Conservation (phyloP, 2,797 vertebrate genomes). For the Aselliscus stoliczkanus region DNA sequence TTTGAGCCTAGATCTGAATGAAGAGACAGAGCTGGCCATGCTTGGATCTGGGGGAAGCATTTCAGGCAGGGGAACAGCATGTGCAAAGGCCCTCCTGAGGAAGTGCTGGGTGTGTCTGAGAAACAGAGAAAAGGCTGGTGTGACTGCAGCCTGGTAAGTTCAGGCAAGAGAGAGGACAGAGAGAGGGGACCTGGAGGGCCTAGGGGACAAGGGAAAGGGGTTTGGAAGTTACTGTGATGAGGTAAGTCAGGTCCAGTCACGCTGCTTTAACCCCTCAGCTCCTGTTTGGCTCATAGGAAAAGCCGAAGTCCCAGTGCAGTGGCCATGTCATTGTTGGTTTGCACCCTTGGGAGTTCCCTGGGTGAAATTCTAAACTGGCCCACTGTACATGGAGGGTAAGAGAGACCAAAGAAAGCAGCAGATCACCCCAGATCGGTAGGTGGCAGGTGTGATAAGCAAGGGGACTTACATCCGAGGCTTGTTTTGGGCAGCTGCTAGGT, state of each 20-base stretch:
- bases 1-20: not conserved
- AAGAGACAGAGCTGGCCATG: not conserved
- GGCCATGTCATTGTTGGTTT: not conserved
- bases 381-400: not conserved
- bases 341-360: not conserved
- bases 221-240: not conserved
- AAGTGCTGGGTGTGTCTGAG: not conserved
- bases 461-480: not conserved
- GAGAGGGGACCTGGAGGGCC: not conserved
- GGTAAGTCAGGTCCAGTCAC: not conserved
- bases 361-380: not conserved
- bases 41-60: accelerated
- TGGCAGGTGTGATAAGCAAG: not conserved
- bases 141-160: not conserved
- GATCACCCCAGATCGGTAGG: not conserved
- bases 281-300: not conserved
- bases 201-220: not conserved
- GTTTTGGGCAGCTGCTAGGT: not conserved
- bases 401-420: not conserved
- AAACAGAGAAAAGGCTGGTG: not conserved
- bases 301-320: not conserved
- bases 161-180: not conserved
- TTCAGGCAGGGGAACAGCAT: not conserved
- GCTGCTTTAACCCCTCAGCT: not conserved
- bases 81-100: not conserved